Conservation (phyloP, 53 echinoderm and acorn worm species). For the Apostichopus leukothele region DNA sequence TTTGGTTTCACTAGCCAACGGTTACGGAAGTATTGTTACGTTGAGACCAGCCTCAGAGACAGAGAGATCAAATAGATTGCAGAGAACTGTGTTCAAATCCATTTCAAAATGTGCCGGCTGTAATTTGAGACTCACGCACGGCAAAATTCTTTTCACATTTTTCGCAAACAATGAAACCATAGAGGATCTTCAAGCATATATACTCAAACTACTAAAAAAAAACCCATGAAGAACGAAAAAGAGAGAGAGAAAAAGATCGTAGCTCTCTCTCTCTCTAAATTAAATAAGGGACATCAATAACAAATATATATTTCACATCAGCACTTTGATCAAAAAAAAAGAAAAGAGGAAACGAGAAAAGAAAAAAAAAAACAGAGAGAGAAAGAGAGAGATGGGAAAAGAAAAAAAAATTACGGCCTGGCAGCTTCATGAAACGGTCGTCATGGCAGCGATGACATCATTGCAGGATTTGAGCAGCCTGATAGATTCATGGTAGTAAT, state of each 20-base stretch:
- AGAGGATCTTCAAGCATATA: background rate
- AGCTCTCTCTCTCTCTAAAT: background rate
- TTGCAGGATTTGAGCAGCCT: constrained; percentile 37
- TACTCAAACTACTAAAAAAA: background rate
- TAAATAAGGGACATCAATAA: constrained; percentile 38
- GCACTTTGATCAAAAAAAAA: background rate
- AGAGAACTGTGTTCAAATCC: background rate
- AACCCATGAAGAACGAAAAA: background rate
- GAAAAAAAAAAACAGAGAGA: no score
- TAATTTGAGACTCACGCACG: background rate
- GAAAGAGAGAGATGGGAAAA: background rate
- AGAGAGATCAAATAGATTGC: no score
- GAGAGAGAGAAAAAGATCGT: no score
- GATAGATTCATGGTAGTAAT: constrained; percentile 16
- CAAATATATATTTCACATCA: constrained; percentile 36
- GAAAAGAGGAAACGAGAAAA: no score
- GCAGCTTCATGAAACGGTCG: constrained; percentile 51
- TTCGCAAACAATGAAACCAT: background rate
- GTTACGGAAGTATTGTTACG: background rate
- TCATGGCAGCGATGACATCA: constrained; percentile 66
- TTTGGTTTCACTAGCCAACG: no score
- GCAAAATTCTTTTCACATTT: background rate
- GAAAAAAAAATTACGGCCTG: constrained; percentile 30
- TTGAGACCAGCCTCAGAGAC: no score
- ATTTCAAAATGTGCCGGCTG: constrained; percentile 1